A percentile compares a stretch with the other conserved stretches of the same genome.
phyloP scores from a whole-genome alignment of 1,140 invertebrate species.

The Zaprionus inermis region DNA sequence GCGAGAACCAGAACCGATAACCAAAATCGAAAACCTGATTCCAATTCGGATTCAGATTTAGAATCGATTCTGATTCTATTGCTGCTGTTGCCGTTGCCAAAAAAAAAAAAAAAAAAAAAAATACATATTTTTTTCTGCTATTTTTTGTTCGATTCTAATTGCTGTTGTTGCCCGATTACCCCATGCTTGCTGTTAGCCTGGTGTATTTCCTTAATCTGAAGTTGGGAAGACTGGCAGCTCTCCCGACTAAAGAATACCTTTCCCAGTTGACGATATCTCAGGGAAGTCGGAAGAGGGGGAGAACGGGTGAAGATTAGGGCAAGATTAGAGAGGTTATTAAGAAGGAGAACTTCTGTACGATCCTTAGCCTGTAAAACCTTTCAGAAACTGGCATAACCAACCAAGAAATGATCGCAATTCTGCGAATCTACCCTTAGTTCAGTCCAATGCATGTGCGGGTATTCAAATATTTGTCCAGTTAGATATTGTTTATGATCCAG shows the following conservation, averaged over 20 bases:
- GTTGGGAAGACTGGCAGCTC: slow-evolving; percentile 14
- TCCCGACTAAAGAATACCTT: slow-evolving; percentile 9
- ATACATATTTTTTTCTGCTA: slow-evolving; percentile 12
- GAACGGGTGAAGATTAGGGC: not conserved
- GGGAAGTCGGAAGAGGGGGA: no score
- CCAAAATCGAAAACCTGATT: slow-evolving; percentile 49
- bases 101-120: slow-evolving; percentile 11
- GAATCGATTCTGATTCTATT: slow-evolving; percentile 30
- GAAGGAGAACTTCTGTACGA: not conserved
- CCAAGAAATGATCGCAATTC: not conserved
- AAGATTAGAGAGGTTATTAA: not conserved
- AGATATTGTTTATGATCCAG: slow-evolving; percentile 44
- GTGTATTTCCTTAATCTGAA: slow-evolving; percentile 67
- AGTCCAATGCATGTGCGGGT: not conserved
- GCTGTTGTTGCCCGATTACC: slow-evolving; percentile 20
- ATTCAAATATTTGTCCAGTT: slow-evolving; percentile 42
- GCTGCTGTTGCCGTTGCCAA: slow-evolving; percentile 29
- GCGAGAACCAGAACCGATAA: slow-evolving; percentile 47
- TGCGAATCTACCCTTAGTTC: not conserved
- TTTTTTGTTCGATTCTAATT: slow-evolving; percentile 25
- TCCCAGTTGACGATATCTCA: not conserved
- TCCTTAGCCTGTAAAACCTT: not conserved
- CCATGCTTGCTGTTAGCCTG: not conserved
- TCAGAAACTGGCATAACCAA: no score
- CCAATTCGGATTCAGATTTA: slow-evolving; percentile 36